Conservation (phyloP, 2,113 vertebrate species). For the Corythornis cristatus region DNA sequence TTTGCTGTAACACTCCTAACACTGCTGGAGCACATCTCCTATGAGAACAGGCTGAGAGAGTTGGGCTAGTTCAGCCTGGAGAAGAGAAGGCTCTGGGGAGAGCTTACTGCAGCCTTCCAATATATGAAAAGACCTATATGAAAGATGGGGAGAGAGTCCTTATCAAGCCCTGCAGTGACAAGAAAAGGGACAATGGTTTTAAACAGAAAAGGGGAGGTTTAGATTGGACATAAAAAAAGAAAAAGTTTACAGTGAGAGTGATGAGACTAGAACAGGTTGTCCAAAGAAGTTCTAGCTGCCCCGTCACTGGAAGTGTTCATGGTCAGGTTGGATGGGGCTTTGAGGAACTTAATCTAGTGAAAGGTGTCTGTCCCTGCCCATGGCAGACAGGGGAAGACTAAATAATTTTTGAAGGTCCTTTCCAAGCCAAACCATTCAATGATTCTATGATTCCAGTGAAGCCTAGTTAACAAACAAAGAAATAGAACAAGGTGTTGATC, state of each 20-base stretch:
- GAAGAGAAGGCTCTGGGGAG: neutral
- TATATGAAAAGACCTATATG: neutral
- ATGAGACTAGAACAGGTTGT: neutral
- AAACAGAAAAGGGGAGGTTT: neutral
- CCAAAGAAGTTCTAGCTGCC: neutral
- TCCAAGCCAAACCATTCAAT: neutral
- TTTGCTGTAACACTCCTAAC: neutral
- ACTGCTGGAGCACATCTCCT: neutral
- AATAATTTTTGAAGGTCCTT: neutral
- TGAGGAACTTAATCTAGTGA: neutral
- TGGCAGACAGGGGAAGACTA: fast-evolving
- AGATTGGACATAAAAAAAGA: neutral
- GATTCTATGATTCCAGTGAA: neutral
- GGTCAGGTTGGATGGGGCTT: neutral
- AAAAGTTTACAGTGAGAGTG: neutral
- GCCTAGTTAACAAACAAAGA: neutral
- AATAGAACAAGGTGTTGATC: neutral
- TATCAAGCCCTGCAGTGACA: neutral
- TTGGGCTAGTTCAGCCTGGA: neutral
- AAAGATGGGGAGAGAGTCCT: neutral
- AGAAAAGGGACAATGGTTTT: neutral
- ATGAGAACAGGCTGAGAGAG: neutral
- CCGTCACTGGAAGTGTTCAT: neutral
- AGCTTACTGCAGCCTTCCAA: neutral
- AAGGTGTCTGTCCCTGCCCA: neutral